Percentiles rank a stretch among this genome's conserved stretches.
phyloP scores from a whole-genome alignment of 1,140 invertebrate genomes.

The Drosophila ogumai region DNA sequence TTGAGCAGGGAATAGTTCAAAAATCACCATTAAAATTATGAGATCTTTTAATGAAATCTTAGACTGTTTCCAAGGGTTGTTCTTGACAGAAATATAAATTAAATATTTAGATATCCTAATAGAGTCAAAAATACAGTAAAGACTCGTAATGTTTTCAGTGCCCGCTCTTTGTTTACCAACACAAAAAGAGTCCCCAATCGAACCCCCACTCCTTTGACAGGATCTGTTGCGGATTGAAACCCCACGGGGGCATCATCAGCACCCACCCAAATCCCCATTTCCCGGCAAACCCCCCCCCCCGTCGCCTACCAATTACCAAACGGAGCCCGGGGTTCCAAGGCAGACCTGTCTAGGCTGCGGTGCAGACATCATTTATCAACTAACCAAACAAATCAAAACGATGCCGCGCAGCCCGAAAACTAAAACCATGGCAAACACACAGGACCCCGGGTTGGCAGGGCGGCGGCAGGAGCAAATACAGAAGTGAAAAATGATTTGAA shows the following conservation, averaged over 20 bases:
- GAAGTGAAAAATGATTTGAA: constrained; percentile 81
- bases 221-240: constrained; percentile 14
- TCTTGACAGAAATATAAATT: background rate
- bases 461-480: constrained; percentile 54
- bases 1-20: background rate
- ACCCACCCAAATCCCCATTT: constrained; percentile 1
- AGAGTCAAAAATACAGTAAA: background rate
- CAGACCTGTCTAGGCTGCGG: constrained; percentile 73
- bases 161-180: background rate
- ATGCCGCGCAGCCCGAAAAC: constrained; percentile 54
- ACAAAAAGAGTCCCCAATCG: constrained; percentile 6
- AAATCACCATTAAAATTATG: background rate
- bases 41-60: constrained; percentile 32
- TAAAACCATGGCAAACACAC: constrained; percentile 62
- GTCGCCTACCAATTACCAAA: constrained; percentile 35
- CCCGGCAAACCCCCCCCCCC: constrained; percentile 13
- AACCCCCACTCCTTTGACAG: background rate
- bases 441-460: constrained; percentile 10
- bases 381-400: constrained; percentile 81
- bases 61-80: background rate
- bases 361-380: constrained; percentile 80
- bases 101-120: background rate
- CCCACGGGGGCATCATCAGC: constrained; percentile 21
- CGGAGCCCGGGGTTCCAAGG: constrained; percentile 33
- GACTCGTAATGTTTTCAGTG: no score